Base-by-base conservation (phyloP, 2,113 vertebrate genomes). In the Hemiprocne comata region DNA sequence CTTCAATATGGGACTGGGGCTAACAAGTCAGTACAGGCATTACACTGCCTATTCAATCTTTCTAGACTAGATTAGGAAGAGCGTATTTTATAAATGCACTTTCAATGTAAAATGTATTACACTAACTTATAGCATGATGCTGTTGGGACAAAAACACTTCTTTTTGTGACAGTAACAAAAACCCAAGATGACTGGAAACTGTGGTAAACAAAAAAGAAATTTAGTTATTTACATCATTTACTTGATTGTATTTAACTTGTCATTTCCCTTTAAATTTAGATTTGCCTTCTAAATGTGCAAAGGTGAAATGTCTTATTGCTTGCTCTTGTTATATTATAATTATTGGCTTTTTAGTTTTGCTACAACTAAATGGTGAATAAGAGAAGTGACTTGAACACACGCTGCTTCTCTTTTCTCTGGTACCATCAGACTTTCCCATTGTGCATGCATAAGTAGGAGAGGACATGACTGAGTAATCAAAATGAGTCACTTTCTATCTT, bases 401-500 rank as follows among this genome's bases (percentile, higher is more conserved):
- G 80, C 83, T 94, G 90, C 73, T 95, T 73, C 92, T 94, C 86
- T 92, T 92, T 94, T 58, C 86, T 80, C 70, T 82, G 93, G 53
- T 94, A 62, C 86, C 92, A 95, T 90, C 92, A 94, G 88, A 40
- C 76, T 93, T 92, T 93, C 85, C 90, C 93, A 92, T 54, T 96
- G 95, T 94, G 80, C 73, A n/a, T 2, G 25, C 83, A 85, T 62
- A 51, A 93, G 93, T 87, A 95, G 92, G 57, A 96, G 66, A 95
- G 93, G 85, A 96, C 94, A 95, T 50, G 93, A 87, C 92, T 94
- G 93, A 95, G 83, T 90, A 96, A 96, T 93, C 95, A 89, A 96
- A 96, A 95, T 94, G 96, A 96, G 88, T 95, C 95, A 95, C 90
- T 96, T 97, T 95, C 94, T 95, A 92, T 97, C 90, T 95, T 91